Conservation (phyloP, 92 coral and sea anemone species). For the Epizoanthus stellaris region DNA sequence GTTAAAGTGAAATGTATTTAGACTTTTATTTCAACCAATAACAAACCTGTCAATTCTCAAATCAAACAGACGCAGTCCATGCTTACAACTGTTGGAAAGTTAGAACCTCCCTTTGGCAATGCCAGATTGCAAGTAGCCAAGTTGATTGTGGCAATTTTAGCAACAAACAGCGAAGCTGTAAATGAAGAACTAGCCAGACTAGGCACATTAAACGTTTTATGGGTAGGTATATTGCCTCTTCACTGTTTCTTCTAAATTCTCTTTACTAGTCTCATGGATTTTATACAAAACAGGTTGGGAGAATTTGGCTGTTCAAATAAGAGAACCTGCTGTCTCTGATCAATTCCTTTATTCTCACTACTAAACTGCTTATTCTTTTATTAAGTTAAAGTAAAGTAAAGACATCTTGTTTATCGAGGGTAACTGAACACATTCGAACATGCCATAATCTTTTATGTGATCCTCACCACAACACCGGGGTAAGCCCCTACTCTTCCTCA, state of each 20-base stretch:
- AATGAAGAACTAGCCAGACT: slow-evolving; percentile 89
- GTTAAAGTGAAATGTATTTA: background rate
- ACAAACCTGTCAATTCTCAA: background rate
- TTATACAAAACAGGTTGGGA: too few species aligned
- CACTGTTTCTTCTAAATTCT: background rate
- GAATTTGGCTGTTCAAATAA: too few species aligned
- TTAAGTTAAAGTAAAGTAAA: too few species aligned
- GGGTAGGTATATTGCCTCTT: slow-evolving; percentile 68
- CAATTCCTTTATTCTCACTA: too few species aligned
- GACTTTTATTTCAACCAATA: background rate
- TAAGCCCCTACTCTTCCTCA: too few species aligned
- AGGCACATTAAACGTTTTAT: slow-evolving; percentile 92
- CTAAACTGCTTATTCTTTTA: too few species aligned
- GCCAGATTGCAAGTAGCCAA: slow-evolving; percentile 96
- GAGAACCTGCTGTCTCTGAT: too few species aligned
- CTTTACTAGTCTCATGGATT: too few species aligned
- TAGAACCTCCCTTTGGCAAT: slow-evolving; percentile 97
- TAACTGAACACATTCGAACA: too few species aligned
- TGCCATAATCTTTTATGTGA: too few species aligned
- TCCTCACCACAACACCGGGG: too few species aligned
- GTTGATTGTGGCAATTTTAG: slow-evolving; percentile 87
- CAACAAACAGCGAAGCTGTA: slow-evolving; percentile 93
- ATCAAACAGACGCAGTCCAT: slow-evolving; percentile 80
- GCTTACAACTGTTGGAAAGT: slow-evolving; percentile 89
- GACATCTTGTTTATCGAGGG: too few species aligned